Base-by-base conservation (phyloP, 2,797 vertebrate species). In the Crenichthys baileyi region DNA sequence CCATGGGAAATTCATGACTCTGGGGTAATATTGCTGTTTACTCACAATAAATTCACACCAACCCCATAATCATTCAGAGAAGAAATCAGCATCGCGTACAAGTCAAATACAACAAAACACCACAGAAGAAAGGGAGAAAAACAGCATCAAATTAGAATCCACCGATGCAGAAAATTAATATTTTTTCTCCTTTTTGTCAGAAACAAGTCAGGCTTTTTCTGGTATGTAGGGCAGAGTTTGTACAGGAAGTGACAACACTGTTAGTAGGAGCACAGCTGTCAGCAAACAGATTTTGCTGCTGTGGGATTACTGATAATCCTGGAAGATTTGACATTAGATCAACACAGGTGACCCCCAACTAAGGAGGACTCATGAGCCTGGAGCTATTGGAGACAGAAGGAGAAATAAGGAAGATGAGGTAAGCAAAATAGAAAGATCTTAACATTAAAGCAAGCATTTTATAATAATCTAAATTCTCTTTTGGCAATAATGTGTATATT, bases 311-410 rank as follows among this genome's bases (percentile, higher is more conserved):
- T 16, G 89, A 94, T 95, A 95, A 96, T 95, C 94, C 94, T 89
- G 82, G 74, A 94, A 95, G 93, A 95, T 94, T 95, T 95, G 90
- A 95, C 92, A 94, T 91, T 92, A 93, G 93, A 94, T 95, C 94
- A 93, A 92, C 93, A 95, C 91, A 95, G 92, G 93, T 93, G 92
- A 93, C 92, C 91, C 36, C 71, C 15, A 83, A 74, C 56, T 26
- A 68, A 75, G 81, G 89, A 85, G 78, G 77, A 83, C 80, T 78
- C 79, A 77, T 26, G 63, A 76, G 58, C 61, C 44, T n/a, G 2
- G 39, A 29, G 26, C 18, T 24, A 22, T 76, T 72, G 61, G 15
- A 63, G 72, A 58, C 1, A 36, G 6, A 15, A 65, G 55, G 46
- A 12, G 2, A 48, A 26, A n/a, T 70, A 50, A 76, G 18, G 68